Conservation (phyloP, 2,797 vertebrate genomes). For the Ctenosaura bakeri region DNA sequence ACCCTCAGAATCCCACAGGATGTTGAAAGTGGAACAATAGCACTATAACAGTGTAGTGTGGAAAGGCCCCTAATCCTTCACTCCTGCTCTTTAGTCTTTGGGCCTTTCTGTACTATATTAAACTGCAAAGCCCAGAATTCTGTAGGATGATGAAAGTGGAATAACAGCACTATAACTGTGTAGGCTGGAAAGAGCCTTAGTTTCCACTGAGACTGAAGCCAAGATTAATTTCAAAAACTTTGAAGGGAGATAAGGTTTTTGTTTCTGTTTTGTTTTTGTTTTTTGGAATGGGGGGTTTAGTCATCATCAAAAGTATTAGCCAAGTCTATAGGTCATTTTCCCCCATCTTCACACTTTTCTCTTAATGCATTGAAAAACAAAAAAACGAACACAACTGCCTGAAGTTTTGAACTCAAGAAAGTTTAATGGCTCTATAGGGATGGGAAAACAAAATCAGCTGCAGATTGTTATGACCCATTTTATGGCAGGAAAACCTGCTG, state of each 20-base stretch:
- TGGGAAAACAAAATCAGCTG: conserved; percentile 45
- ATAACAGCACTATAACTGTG: no score
- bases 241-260: not conserved
- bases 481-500: conserved; percentile 51
- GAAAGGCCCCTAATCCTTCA: no score
- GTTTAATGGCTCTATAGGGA: conserved; percentile 42
- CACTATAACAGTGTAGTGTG: no score
- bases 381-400: conserved; percentile 3
- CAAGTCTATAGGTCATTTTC: conserved; percentile 13
- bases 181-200: no score
- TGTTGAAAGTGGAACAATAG: no score
- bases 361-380: not conserved
- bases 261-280: not conserved
- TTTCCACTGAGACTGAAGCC: not conserved
- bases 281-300: not conserved
- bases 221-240: not conserved
- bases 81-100: no score
- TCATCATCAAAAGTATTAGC: conserved; percentile 3
- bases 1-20: no score
- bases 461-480: conserved; percentile 27
- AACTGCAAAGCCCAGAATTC: no score
- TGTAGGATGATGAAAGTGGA: no score
- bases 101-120: no score
- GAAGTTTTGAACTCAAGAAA: not conserved
- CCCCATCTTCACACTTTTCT: rapidly evolving